Base-by-base conservation (phyloP, 2,888 invertebrate genomes). In the Lepetodrilus schrolli region DNA sequence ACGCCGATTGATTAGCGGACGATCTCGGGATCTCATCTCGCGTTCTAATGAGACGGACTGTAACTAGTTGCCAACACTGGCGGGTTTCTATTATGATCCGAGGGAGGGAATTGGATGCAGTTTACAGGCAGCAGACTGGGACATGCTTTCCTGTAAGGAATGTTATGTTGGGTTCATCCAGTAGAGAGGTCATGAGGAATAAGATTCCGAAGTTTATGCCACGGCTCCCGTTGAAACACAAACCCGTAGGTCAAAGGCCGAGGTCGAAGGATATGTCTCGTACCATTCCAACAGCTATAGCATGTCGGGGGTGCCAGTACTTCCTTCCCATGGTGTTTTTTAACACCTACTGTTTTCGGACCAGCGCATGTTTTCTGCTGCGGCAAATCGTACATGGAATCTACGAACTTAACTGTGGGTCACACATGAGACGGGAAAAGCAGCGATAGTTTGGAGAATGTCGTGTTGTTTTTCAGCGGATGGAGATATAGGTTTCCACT, bases 401-500 rank as follows among this genome's bases (percentile, higher is more conserved):
- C n/a, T n/a, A n/a, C n/a, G n/a, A n/a, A n/a, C n/a, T n/a, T n/a
- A n/a, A n/a, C n/a, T n/a, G n/a, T n/a, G n/a, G n/a, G n/a, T n/a
- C n/a, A n/a, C n/a, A 43, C 17, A 17, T 43, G 43, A 58, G 26
- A 58, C 10, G 4, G 58, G 17, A 58, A 17, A 17, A 26, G 26
- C 30, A n/a, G 30, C 17, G 30, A 58, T 30, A 34, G 58, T 58
- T 58, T 30, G 34, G 58, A 30, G 10, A 58, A 17, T 58, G 58
- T 58, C 58, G 34, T 30, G 58, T 34, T 30, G 34, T 30, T 58
- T 58, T 58, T 58, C 51, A n/a, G 26, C 34, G 58, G 58, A 58
- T 58, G 34, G 34, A 58, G 58, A 58, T 58, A 58, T 58, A 26
- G 34, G 17, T 58, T 58, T 58, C 34, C 58, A 58, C 30, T 58